These are phyloP conservation scores for Stratiolaelaps scimitus DNA, from an alignment of 1,140 invertebrate species.

Conservation along the genomic window DNA sequence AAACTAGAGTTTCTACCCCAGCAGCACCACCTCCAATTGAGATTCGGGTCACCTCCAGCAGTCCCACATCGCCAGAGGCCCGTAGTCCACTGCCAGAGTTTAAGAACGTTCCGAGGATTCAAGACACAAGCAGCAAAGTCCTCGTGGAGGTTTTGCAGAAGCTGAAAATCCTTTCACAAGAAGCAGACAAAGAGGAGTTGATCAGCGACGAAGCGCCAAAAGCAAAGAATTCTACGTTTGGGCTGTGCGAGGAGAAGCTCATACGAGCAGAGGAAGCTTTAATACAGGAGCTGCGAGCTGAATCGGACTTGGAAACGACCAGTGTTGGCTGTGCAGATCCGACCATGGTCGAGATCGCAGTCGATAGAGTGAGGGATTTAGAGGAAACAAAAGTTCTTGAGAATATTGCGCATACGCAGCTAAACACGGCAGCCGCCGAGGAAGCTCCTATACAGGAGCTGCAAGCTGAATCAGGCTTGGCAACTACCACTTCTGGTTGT, in stretches of 20 bases:
- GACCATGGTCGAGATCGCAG: no score
- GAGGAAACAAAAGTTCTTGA: no score
- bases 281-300: not conserved
- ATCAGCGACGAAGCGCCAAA: not conserved
- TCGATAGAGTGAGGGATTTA: no score
- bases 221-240: not conserved
- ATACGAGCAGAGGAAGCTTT: not conserved
- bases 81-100: not conserved
- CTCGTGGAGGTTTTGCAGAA: constrained; percentile 2
- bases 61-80: not conserved
- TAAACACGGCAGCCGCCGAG: no score
- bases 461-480: no score
- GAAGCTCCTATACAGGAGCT: not conserved
- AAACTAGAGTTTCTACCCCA: no score
- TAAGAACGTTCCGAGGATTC: not conserved
- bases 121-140: not conserved
- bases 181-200: not conserved
- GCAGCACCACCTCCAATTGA: no score
- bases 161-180: not conserved
- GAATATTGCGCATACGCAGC: no score
- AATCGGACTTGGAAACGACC: no score
- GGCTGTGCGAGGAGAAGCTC: not conserved
- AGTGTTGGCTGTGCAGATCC: no score
- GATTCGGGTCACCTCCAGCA: no score
- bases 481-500: no score